Evolutionary conservation across 2,888 invertebrate species (phyloP).

Genomic region (Orchestes rusci): DNA sequence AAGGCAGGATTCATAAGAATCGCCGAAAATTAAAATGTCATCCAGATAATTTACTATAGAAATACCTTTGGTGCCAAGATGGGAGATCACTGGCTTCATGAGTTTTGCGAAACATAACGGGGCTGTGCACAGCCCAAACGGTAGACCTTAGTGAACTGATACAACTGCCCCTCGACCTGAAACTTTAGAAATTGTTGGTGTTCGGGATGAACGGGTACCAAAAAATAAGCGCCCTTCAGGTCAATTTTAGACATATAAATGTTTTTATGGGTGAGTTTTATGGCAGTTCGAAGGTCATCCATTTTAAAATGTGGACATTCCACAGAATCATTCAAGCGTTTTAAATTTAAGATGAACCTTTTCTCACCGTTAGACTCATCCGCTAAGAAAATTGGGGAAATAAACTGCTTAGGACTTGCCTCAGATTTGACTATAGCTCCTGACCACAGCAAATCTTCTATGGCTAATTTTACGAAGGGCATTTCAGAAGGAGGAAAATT

Average conservation of each 20-base stretch:
- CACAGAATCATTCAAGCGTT: constrained; percentile 6
- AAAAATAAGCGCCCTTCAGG: constrained; percentile 25
- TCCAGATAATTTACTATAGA: constrained; percentile 25
- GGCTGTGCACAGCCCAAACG: constrained; percentile 24
- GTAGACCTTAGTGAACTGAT: constrained; percentile 27
- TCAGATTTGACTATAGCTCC: constrained; percentile 10
- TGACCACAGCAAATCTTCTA: background rate
- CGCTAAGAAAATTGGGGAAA: constrained; percentile 26
- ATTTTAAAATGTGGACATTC: constrained; percentile 3
- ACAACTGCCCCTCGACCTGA: constrained; percentile 21
- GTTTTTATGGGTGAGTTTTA: constrained; percentile 1
- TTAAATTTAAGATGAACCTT: constrained; percentile 30
- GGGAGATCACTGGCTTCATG: constrained; percentile 23
- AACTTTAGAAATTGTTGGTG: constrained; percentile 27
- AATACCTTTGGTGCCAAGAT: constrained; percentile 17
- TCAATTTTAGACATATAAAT: constrained; percentile 19
- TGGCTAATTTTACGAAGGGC: background rate
- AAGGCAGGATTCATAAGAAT: constrained; percentile 8
- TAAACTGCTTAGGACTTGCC: constrained; percentile 18
- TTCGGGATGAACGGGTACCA: constrained; percentile 23
- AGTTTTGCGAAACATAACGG: constrained; percentile 15
- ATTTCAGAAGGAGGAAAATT: background rate
- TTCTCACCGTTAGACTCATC: constrained; percentile 24
- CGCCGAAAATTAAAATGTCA: constrained; percentile 23
- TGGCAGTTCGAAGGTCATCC: constrained; percentile 5